A percentile compares a stretch with the other conserved stretches of the same genome.
phyloP scores from a whole-genome alignment of 2,888 invertebrate species.

The Mylabris sibirica region DNA sequence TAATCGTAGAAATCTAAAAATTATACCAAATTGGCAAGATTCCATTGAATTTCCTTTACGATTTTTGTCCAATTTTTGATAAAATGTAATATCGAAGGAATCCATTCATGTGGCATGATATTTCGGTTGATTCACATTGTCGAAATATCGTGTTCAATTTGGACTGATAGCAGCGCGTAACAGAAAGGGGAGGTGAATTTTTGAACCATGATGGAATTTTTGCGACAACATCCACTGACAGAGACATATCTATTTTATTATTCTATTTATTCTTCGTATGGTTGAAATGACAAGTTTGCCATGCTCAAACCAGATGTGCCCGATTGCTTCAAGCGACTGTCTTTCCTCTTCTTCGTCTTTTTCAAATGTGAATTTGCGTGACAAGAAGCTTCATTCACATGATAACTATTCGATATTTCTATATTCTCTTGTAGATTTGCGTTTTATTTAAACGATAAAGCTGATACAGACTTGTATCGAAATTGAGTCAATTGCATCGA shows the following conservation, averaged over 20 bases:
- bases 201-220: constrained; percentile 24
- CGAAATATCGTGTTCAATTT: background rate
- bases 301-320: constrained; percentile 45
- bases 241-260: constrained; percentile 49
- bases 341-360: constrained; percentile 22
- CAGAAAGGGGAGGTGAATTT: background rate
- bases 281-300: constrained; percentile 41
- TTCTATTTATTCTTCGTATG: constrained; percentile 47
- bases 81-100: background rate
- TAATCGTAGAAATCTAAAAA: constrained; percentile 1
- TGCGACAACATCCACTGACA: constrained; percentile 40
- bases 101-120: constrained; percentile 1
- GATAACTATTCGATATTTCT: constrained; percentile 23
- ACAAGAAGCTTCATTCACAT: constrained; percentile 33
- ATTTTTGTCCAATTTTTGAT: background rate
- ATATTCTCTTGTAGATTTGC: constrained; percentile 10
- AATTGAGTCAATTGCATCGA: too few species aligned
- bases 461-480: background rate
- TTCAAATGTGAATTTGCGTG: constrained; percentile 37
- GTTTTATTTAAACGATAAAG: constrained; percentile 27
- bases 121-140: background rate
- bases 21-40: background rate
- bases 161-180: background rate
- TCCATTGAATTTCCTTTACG: background rate
- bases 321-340: constrained; percentile 37